These are phyloP conservation scores for Cerastoderma edule DNA, from an alignment of 2,888 invertebrate species.

Conservation along the genomic window DNA sequence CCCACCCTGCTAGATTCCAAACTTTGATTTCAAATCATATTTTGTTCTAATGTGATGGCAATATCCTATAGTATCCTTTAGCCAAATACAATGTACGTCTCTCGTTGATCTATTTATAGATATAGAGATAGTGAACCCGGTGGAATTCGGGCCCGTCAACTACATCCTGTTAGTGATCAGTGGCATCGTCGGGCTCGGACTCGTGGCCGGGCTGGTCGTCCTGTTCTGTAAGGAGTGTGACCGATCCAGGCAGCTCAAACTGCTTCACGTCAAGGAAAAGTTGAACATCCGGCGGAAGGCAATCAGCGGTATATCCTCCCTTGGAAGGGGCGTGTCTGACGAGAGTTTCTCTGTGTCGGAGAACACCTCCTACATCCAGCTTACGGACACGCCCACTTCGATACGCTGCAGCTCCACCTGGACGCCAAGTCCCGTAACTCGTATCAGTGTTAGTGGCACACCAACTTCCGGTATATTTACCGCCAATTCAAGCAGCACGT, in stretches of 20 bases:
- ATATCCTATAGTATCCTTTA: too few species aligned
- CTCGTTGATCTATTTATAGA: constrained; percentile 48
- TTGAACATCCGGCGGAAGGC: constrained; percentile 59
- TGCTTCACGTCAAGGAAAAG: constrained; percentile 49
- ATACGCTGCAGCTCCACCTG: constrained; percentile 56
- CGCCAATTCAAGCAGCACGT: too few species aligned
- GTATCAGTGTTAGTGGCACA: constrained; percentile 42
- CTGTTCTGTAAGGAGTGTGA: constrained; percentile 53
- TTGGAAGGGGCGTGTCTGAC: constrained; percentile 19
- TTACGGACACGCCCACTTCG: constrained; percentile 64
- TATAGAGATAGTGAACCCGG: constrained; percentile 48
- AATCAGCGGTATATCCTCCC: constrained; percentile 54
- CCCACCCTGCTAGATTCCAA: too few species aligned
- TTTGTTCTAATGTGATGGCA: too few species aligned
- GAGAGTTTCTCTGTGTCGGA: constrained; percentile 43
- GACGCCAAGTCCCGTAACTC: constrained; percentile 53
- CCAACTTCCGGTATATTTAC: constrained; percentile 55
- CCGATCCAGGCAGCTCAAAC: constrained; percentile 37
- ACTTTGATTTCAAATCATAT: too few species aligned
- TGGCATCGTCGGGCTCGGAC: constrained; percentile 42
- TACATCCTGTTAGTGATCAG: constrained; percentile 55
- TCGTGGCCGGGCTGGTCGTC: constrained; percentile 46
- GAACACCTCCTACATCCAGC: constrained; percentile 57
- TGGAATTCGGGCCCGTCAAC: constrained; percentile 54
- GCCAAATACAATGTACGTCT: too few species aligned